A percentile compares a stretch with the other conserved stretches of the same genome.
phyloP scores from a whole-genome alignment of 1,140 invertebrate species.

The Bombus affinis region DNA sequence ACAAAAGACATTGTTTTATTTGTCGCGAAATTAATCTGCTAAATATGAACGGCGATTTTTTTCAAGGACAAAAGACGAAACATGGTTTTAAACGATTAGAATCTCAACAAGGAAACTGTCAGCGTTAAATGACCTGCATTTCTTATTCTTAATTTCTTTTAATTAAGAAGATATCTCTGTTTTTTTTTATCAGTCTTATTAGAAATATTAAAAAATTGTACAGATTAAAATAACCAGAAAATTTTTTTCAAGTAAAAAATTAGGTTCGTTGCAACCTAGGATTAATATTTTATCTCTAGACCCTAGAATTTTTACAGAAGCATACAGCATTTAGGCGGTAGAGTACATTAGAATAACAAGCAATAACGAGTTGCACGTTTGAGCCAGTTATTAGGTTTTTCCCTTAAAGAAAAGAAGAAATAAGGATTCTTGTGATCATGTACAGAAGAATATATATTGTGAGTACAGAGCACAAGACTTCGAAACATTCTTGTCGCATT shows the following conservation, averaged over 20 bases:
- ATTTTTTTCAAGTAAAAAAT: background rate
- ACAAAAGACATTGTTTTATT: background rate
- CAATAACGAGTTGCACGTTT: conserved; percentile 42
- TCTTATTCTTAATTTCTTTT: too few species aligned
- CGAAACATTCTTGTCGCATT: background rate
- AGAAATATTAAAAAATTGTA: background rate
- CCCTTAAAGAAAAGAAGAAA: background rate
- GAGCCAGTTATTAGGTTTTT: conserved; percentile 15
- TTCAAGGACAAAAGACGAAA: background rate
- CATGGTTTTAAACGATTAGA: background rate
- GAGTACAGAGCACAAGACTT: background rate
- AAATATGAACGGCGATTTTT: background rate
- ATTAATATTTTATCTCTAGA: conserved; percentile 1
- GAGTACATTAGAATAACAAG: conserved; percentile 30
- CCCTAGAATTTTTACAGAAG: conserved; percentile 31
- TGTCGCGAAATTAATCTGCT: too few species aligned
- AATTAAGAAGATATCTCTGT: background rate
- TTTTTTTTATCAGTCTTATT: background rate
- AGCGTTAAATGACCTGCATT: background rate
- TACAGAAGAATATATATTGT: background rate
- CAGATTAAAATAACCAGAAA: background rate
- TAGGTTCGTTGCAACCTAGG: background rate
- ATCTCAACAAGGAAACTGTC: background rate
- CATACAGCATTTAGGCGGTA: conserved; percentile 24
- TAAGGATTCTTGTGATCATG: background rate